These are phyloP conservation scores for Paragorgia papillata DNA, from an alignment of 92 coral and sea anemone species.

Conservation along the genomic window DNA sequence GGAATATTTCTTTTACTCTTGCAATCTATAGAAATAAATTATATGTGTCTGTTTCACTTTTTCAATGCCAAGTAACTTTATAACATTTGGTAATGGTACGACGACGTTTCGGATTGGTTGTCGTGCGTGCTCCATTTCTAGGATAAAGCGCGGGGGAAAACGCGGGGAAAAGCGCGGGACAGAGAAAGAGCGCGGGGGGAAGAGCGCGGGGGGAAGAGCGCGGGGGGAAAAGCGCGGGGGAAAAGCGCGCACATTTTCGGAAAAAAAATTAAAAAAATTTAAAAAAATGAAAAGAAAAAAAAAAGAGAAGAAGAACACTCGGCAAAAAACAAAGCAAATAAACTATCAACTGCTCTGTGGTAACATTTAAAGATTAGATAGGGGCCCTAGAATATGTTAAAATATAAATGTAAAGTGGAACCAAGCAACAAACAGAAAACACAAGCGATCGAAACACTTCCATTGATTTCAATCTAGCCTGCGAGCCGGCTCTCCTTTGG, in stretches of 20 bases:
- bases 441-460: too few species aligned
- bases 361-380: too few species aligned
- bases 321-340: not conserved
- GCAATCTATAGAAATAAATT: constrained; percentile 70
- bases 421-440: too few species aligned
- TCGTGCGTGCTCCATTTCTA: not conserved
- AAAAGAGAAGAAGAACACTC: not conserved
- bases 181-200: not conserved
- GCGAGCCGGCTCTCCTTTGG: too few species aligned
- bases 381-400: too few species aligned
- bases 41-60: not conserved
- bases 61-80: not conserved
- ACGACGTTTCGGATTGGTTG: not conserved
- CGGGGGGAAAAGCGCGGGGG: not conserved
- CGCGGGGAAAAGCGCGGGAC: too few species aligned
- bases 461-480: too few species aligned
- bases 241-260: not conserved
- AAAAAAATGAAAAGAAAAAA: not conserved
- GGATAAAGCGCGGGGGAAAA: not conserved
- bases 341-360: too few species aligned
- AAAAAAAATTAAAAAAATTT: not conserved
- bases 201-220: not conserved
- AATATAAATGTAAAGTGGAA: too few species aligned
- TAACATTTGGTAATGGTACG: not conserved
- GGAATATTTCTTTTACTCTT: constrained; percentile 90